Evolutionary conservation across 1,140 invertebrate genomes (phyloP).

Genomic region (Pomacea maculata): DNA sequence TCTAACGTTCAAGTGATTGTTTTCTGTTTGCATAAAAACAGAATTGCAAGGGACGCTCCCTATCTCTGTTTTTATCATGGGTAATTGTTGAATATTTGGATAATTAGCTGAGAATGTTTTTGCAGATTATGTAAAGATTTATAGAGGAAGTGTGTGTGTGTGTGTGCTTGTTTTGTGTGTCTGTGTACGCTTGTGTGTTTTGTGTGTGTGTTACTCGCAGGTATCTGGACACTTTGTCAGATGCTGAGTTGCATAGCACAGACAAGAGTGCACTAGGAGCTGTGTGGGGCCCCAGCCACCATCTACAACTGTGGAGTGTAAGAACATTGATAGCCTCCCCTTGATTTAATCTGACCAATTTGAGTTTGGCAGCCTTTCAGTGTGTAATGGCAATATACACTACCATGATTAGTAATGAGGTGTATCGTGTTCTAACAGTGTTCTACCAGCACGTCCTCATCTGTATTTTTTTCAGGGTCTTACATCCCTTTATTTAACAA

Average conservation of each 20-base stretch:
- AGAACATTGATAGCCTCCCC: background rate
- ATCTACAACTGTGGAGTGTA: slow-evolving; percentile 33
- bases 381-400: background rate
- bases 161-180: background rate
- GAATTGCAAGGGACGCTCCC: background rate
- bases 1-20: background rate
- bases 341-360: background rate
- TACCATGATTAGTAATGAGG: too few relatives aligned
- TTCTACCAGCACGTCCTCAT: too few relatives aligned
- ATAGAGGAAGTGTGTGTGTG: background rate
- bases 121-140: background rate
- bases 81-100: background rate
- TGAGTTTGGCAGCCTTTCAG: background rate
- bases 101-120: too few relatives aligned
- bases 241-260: slow-evolving; percentile 26
- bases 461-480: too few relatives aligned
- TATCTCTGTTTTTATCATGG: background rate
- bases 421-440: too few relatives aligned
- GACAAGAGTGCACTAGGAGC: slow-evolving; percentile 32
- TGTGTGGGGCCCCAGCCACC: slow-evolving; percentile 22
- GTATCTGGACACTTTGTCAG: slow-evolving; percentile 38
- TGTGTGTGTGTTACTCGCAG: slow-evolving; percentile 15
- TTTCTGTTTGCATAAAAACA: background rate
- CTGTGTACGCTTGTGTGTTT: too few relatives aligned
- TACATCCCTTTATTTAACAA: too few relatives aligned